Percentiles rank a stretch among this genome's conserved stretches.
These are phyloP conservation scores for Drosophila biarmipes DNA, from an alignment of 1,140 invertebrate species.

Conservation along the genomic window DNA sequence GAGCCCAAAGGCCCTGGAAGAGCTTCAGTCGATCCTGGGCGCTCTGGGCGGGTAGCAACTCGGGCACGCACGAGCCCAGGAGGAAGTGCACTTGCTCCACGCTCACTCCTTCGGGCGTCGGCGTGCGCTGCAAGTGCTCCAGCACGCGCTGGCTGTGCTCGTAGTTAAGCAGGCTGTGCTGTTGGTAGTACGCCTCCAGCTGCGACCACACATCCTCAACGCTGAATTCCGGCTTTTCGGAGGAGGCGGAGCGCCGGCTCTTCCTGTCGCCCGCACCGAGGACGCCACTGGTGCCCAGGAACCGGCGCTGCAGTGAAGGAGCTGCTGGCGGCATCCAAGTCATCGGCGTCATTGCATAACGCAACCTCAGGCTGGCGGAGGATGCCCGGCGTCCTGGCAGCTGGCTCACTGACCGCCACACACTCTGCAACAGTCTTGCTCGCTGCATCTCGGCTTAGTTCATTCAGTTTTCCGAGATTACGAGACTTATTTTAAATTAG, in stretches of 20 bases:
- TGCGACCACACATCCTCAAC: slow-evolving; percentile 50
- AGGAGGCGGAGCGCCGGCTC: background rate
- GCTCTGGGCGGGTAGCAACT: slow-evolving; percentile 59
- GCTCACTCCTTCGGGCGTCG: slow-evolving; percentile 12
- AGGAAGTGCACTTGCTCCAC: slow-evolving; percentile 62
- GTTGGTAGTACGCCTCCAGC: slow-evolving; percentile 65
- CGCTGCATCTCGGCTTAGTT: slow-evolving; percentile 45
- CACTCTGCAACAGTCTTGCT: slow-evolving; percentile 31
- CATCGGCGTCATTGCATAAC: slow-evolving; percentile 8
- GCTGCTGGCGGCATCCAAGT: background rate
- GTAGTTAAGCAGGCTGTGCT: slow-evolving; percentile 44
- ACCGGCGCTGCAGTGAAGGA: background rate
- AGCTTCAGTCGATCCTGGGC: slow-evolving; percentile 42
- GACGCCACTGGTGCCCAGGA: background rate
- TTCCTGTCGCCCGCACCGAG: background rate
- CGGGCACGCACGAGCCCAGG: slow-evolving; percentile 65
- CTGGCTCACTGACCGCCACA: slow-evolving; percentile 18
- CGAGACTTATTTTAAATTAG: background rate
- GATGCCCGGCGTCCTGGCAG: background rate
- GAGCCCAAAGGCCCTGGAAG: slow-evolving; percentile 61
- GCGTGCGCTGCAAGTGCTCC: slow-evolving; percentile 27
- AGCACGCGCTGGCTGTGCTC: slow-evolving; percentile 60
- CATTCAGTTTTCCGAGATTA: slow-evolving; percentile 8
- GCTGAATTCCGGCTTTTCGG: background rate
- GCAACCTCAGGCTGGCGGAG: background rate